phyloP scores from a whole-genome alignment of 2,888 invertebrate species.

The Campopleginae sp. region DNA sequence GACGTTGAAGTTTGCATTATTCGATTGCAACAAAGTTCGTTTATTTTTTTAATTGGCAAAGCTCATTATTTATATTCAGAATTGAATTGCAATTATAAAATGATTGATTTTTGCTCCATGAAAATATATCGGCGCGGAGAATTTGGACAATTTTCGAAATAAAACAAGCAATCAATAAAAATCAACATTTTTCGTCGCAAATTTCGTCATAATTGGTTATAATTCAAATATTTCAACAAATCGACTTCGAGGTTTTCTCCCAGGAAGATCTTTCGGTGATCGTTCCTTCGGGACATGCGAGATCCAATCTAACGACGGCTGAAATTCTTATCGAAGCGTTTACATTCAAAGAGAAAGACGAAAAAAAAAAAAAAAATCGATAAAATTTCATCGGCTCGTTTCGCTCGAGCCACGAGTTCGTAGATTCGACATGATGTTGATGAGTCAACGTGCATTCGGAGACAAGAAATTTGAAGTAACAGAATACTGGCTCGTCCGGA shows the following conservation, averaged over 20 bases:
- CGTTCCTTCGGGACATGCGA: background rate
- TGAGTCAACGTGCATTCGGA: background rate
- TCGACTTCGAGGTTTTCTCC: background rate
- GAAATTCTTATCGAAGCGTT: background rate
- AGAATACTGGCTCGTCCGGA: conserved; percentile 48
- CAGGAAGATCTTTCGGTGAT: background rate
- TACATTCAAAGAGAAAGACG: background rate
- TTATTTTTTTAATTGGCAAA: too few relatives aligned
- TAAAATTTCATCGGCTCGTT: background rate
- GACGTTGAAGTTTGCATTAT: too few relatives aligned
- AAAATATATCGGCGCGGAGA: too few relatives aligned
- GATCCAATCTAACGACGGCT: background rate
- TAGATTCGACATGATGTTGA: background rate
- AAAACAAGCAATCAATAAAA: too few relatives aligned
- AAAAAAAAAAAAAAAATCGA: background rate
- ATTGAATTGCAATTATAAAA: too few relatives aligned
- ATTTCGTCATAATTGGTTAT: too few relatives aligned
- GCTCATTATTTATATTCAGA: too few relatives aligned
- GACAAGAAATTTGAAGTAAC: conserved; percentile 47
- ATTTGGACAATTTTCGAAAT: too few relatives aligned
- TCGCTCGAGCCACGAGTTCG: background rate
- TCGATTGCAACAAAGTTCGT: too few relatives aligned
- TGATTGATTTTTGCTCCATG: too few relatives aligned
- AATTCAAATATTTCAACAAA: background rate
- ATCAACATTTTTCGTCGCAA: too few relatives aligned